Conservation (phyloP, 2,797 vertebrate species). For the Chelidonichthys spinosus region DNA sequence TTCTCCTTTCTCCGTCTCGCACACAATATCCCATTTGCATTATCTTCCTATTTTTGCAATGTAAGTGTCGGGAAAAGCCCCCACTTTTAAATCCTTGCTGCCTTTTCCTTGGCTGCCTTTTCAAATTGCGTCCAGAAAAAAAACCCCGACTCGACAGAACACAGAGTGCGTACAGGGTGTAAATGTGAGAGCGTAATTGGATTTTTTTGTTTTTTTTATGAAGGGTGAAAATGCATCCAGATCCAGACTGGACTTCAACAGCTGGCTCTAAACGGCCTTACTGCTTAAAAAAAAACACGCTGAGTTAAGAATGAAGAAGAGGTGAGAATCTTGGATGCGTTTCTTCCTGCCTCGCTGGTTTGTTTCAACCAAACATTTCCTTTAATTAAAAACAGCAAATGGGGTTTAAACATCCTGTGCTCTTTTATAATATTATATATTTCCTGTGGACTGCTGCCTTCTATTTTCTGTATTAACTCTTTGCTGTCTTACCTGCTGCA, state of each 20-base stretch:
- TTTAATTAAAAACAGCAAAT: not conserved
- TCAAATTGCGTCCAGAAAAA: too few species aligned
- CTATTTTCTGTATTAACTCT: not conserved
- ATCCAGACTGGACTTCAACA: conserved; percentile 8
- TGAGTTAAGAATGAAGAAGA: not conserved
- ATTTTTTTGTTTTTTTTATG: not conserved
- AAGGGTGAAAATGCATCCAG: conserved; percentile 1
- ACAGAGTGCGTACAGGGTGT: not conserved
- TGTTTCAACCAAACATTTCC: not conserved
- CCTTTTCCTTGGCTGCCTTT: not conserved
- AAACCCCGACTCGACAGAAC: too few species aligned
- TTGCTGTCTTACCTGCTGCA: conserved; percentile 84
- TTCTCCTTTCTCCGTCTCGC: not conserved
- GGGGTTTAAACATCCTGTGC: not conserved
- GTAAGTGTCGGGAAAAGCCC: not conserved
- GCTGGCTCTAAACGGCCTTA: not conserved
- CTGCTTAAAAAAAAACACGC: not conserved
- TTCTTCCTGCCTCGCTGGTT: not conserved
- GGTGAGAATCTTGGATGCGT: not conserved
- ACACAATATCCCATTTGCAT: not conserved
- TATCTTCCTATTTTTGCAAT: not conserved
- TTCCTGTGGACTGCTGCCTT: not conserved
- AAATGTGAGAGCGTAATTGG: not conserved
- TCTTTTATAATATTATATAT: not conserved
- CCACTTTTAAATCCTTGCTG: too few species aligned